A percentile compares a stretch with the other conserved stretches of the same genome.
phyloP scores from a whole-genome alignment of 2,888 invertebrate genomes.

The Choristoneura rosaceana region DNA sequence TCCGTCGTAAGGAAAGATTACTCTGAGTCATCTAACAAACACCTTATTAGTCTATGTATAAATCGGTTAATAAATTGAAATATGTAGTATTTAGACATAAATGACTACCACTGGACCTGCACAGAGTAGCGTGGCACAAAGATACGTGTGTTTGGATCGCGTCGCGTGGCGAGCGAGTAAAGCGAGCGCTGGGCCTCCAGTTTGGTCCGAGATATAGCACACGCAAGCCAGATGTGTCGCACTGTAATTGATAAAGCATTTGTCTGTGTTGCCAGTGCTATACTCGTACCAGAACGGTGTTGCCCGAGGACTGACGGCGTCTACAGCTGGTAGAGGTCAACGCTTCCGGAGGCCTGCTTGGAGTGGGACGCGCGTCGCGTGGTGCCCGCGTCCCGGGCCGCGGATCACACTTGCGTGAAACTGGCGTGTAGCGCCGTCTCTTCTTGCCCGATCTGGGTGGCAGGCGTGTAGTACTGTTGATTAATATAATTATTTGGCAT shows the following conservation, averaged over 20 bases:
- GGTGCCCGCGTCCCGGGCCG: conserved; percentile 68
- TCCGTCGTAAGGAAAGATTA: conserved; percentile 35
- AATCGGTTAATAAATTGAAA: conserved; percentile 25
- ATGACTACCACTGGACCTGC: conserved; percentile 16
- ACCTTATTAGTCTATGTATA: conserved; percentile 11
- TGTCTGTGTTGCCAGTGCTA: not conserved
- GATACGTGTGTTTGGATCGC: not conserved
- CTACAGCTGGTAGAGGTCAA: conserved; percentile 74
- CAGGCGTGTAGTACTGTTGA: conserved; percentile 91
- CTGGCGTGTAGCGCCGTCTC: conserved; percentile 91
- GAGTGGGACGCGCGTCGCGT: conserved; percentile 68
- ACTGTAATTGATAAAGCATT: not conserved
- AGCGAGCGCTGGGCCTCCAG: not conserved
- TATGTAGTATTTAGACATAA: conserved; percentile 28
- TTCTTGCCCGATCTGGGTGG: conserved; percentile 89
- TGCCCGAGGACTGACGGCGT: not conserved
- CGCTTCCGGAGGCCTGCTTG: conserved; percentile 59
- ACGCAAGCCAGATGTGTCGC: not conserved
- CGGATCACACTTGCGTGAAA: conserved; percentile 93
- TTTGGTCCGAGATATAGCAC: not conserved
- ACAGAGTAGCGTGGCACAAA: conserved; percentile 9
- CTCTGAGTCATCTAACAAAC: conserved; percentile 21
- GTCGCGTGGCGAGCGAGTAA: not conserved
- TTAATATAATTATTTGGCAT: not conserved
- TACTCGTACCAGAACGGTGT: not conserved